Evolutionary conservation across 2,797 vertebrate genomes (phyloP), one percentile per base, ranked within the genome.

Genomic region (Diglossa cyanea): DNA sequence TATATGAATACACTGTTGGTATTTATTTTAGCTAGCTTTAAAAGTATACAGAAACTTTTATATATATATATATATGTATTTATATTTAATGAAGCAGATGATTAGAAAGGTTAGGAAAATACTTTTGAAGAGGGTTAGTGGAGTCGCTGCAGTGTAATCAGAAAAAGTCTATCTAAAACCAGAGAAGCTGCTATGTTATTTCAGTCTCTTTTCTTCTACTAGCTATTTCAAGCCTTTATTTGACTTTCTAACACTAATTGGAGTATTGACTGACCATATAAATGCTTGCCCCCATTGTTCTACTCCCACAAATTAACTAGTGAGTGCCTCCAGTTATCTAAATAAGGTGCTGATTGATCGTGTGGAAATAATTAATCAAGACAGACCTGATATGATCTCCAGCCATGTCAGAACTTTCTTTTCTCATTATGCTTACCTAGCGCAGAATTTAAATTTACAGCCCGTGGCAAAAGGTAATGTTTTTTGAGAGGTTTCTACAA

Each of bases 311-410:
- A 98, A 97, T 97, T 97, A 98, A 96, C 77, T 77, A 93, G 88
- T 80, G 48, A 86, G 45, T 95, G 90, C 96, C 96, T 96, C 95
- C 95, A 65, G 77, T 96, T 97, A 96, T 97, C 91, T 95, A 96
- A 97, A 97, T 97, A 97, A 96, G 78, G 81, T 92, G 61, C 76
- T 96, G 84, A 97, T 93, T 91, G 77, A 97, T 95, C 39, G 33
- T 93, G 82, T 94, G 81, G 91, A 98, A 97, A 97, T 94, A 97
- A 97, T 94, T 97, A 97, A 97, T 96, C 88, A 95, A 84, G 90
- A 57, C 85, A 95, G 95, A 91, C 47, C 86, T 96, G 90, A 96
- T 97, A 97, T 94, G 91, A 97, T 97, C 96, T 96, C 90, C 85
- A 97, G 74, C 50, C 60, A 92, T 83, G 67, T 94, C 86, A 94